A percentile compares a stretch with the other conserved stretches of the same genome.
Conservation (phyloP, 2,113 vertebrate genomes). For the Tympanuchus pallidicinctus region DNA sequence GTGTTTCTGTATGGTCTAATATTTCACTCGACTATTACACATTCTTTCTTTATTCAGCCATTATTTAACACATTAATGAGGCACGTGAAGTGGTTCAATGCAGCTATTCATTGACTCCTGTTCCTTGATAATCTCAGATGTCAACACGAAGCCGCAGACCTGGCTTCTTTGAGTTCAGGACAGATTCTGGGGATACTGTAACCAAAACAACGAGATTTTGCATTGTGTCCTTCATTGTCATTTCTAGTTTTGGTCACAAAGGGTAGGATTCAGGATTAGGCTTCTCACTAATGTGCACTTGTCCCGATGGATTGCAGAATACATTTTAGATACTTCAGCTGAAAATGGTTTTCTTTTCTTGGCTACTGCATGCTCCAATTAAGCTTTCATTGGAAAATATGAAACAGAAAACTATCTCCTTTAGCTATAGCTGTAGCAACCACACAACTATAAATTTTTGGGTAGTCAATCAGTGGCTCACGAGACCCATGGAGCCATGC, state of each 20-base stretch:
- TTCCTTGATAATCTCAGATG: neutral
- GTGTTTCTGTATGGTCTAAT: slow-evolving; percentile 13
- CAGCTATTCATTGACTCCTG: neutral
- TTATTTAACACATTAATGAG: slow-evolving; percentile 27
- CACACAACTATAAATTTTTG: neutral
- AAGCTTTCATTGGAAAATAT: slow-evolving; percentile 21
- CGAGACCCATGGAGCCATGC: slow-evolving; percentile 12
- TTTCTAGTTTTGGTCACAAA: neutral
- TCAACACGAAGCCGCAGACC: neutral
- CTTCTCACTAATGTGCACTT: neutral
- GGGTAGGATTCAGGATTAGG: neutral
- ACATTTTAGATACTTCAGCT: neutral
- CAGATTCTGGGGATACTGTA: neutral
- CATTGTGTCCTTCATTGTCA: neutral
- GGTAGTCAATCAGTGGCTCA: slow-evolving; percentile 17
- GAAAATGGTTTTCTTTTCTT: slow-evolving; percentile 8
- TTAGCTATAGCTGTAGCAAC: neutral
- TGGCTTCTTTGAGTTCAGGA: neutral
- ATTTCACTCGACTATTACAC: slow-evolving; percentile 3
- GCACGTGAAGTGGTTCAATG: neutral
- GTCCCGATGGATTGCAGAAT: neutral
- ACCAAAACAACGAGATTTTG: neutral
- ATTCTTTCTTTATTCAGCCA: neutral
- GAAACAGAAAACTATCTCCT: neutral
- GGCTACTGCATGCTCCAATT: neutral